Evolutionary conservation across 2,113 vertebrate genomes (phyloP).

Genomic region (Pogonocichla stellata): DNA sequence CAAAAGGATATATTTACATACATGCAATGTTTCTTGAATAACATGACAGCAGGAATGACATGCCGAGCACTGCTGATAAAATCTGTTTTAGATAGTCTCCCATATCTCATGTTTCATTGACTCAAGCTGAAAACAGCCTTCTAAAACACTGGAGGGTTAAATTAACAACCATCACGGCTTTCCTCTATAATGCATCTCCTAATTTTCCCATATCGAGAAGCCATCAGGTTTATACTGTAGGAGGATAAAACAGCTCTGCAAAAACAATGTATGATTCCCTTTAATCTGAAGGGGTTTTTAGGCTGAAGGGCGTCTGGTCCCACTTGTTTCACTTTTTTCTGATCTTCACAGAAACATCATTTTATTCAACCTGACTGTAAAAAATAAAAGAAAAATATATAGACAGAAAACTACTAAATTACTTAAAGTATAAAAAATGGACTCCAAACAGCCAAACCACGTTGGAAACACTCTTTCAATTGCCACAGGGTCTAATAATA

Average conservation of each 20-base stretch:
- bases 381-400: neutral
- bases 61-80: neutral
- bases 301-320: neutral
- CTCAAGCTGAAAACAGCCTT: neutral
- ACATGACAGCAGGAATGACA: neutral
- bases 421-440: neutral
- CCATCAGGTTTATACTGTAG: neutral
- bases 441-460: neutral
- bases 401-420: neutral
- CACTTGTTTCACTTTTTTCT: neutral
- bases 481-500: conserved; percentile 41
- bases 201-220: neutral
- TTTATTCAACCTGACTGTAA: neutral
- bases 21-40: neutral
- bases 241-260: neutral
- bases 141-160: neutral
- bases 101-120: neutral
- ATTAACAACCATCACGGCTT: neutral
- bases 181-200: neutral
- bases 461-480: neutral
- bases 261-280: neutral
- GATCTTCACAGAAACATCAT: neutral
- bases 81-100: neutral
- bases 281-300: neutral
- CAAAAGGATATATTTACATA: neutral